Conservation (phyloP, 2,888 invertebrate species). For the Tupiocoris notatus region DNA sequence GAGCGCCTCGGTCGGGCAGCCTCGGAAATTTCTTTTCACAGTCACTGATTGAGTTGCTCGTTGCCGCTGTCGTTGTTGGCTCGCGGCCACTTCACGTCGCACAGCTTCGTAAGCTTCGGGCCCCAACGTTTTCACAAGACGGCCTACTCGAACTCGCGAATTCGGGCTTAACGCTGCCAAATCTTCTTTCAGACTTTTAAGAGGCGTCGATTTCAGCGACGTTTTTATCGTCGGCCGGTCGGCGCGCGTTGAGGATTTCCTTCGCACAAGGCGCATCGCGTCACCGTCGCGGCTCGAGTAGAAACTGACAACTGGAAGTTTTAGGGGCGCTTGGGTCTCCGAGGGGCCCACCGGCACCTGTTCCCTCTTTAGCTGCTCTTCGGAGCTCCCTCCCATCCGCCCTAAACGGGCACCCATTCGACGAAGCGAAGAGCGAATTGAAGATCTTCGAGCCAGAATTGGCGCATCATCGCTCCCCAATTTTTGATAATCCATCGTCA, state of each 20-base stretch:
- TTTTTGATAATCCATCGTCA: conserved; percentile 27
- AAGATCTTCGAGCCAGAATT: conserved; percentile 27
- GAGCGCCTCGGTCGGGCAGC: conserved; percentile 11
- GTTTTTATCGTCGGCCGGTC: background rate
- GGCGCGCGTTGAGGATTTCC: conserved; percentile 11
- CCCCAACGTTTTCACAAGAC: conserved; percentile 48
- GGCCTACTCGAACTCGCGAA: conserved; percentile 40
- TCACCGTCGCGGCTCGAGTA: conserved; percentile 43
- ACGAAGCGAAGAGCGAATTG: conserved; percentile 43
- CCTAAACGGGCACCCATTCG: conserved; percentile 33
- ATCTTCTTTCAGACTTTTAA: conserved; percentile 12
- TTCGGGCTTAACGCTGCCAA: conserved; percentile 37
- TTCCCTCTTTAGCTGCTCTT: conserved; percentile 11
- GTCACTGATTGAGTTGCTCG: background rate
- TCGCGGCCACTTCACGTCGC: conserved; percentile 23
- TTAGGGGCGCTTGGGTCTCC: background rate
- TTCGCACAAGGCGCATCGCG: conserved; percentile 15
- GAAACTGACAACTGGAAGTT: conserved; percentile 48
- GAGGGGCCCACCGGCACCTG: conserved; percentile 1
- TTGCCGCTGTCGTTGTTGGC: no score
- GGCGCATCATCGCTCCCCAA: conserved; percentile 9
- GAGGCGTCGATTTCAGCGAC: conserved; percentile 6
- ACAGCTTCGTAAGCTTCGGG: conserved; percentile 48
- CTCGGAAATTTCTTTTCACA: conserved; percentile 21
- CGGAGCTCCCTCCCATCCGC: background rate